Base-by-base conservation (phyloP, 2,888 invertebrate genomes). In the Tricholauxania praeusta region DNA sequence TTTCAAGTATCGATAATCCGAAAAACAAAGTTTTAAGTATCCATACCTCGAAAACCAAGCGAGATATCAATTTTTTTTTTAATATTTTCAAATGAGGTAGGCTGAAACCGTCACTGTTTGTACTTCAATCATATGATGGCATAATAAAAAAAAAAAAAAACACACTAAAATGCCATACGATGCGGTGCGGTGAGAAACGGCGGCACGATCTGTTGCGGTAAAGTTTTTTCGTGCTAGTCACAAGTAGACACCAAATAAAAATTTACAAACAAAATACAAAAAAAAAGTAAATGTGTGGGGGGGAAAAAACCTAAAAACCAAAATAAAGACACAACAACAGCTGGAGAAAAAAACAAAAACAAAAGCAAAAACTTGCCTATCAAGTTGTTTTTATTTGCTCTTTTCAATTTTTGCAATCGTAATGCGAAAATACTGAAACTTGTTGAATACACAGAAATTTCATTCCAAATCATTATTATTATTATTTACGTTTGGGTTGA, bases 151-250 rank as follows among this genome's bases (percentile, higher is more conserved):
- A 39, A 3, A 32, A 3, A 6, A 39, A 39, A 7, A 39, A 39
- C 39, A 39, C 39, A 39, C 39, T 39, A 39, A 39, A 39, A 1
- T 39, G 39, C 28, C 4, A 28, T 28, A 28, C 39, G 39, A 1
- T 39, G 10, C 39, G 39, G 39, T 39, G 39, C 19, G 55, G 55
- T 55, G 22, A 22, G 17, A 22, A n/a, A 55, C 17, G 17, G 17
- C 22, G 19, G 55, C 22, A 12, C 55, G 55, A 55, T 55, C 55
- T 19, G 15, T 55, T 12, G 19, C 19, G 39, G 39, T 39, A 60
- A 32, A 60, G 28, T 12, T 39, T n/a, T 32, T 39, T 60, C 60
- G 63, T 63, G 12, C 63, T 48, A 63, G 63, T 47, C 63, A 63
- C 48, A 17, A 63, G 32, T 12, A n/a, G 63, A 48, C 63, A 63